Percentiles rank a stretch among this genome's conserved stretches.
Evolutionary conservation across 2,888 invertebrate genomes (phyloP).

Genomic region (Cristatella mucedo): DNA sequence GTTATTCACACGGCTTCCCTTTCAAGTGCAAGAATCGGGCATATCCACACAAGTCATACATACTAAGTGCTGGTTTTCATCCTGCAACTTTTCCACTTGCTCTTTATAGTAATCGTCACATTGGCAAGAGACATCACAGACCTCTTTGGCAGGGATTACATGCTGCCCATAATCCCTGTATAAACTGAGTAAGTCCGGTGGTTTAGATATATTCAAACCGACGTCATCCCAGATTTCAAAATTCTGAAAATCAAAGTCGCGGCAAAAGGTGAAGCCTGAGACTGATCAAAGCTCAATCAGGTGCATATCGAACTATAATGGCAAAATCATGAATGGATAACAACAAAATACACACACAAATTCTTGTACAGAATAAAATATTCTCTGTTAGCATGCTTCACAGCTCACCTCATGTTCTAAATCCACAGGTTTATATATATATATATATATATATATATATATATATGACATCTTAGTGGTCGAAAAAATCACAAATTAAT

Average conservation of each 20-base stretch:
- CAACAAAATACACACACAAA: no score
- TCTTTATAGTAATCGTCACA: slow-evolving; percentile 1
- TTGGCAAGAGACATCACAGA: neutral
- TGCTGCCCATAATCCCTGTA: slow-evolving; percentile 37
- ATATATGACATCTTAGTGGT: no score
- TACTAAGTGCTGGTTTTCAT: neutral
- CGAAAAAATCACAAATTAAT: no score
- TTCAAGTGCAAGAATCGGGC: no score
- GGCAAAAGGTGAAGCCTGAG: neutral
- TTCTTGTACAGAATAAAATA: no score
- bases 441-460: slow-evolving; percentile 5
- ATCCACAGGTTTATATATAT: slow-evolving; percentile 1
- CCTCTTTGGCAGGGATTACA: slow-evolving; percentile 18
- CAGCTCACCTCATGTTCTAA: no score
- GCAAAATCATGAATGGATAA: no score
- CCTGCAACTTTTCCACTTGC: neutral
- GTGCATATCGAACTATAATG: no score
- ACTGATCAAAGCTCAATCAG: no score
- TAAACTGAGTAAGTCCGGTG: slow-evolving; percentile 50
- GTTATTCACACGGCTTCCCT: no score
- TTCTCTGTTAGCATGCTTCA: no score
- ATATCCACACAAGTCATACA: no score
- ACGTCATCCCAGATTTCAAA: slow-evolving; percentile 86
- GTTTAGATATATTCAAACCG: slow-evolving; percentile 65
- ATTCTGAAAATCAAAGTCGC: slow-evolving; percentile 43